Percentiles rank a stretch among this genome's conserved stretches.
Evolutionary conservation across 1,140 invertebrate species (phyloP).

Genomic region (Hestina assimilis): DNA sequence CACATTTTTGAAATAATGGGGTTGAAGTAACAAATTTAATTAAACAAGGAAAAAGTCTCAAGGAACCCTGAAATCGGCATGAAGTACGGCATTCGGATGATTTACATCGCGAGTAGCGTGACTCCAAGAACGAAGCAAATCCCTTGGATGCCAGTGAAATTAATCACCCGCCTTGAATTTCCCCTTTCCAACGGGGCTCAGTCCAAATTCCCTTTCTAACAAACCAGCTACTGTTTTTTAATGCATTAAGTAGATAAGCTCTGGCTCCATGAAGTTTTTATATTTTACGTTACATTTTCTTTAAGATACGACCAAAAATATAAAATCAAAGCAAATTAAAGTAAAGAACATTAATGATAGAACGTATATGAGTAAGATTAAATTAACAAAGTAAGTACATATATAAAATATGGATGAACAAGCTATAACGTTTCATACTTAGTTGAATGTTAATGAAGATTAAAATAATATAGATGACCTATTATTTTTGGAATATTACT

Average conservation of each 20-base stretch:
- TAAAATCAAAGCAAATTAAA: too few relatives aligned
- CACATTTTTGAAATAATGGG: not conserved
- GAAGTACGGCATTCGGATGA: conserved; percentile 46
- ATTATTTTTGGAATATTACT: too few relatives aligned
- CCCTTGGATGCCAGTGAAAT: conserved; percentile 60
- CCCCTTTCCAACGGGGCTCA: conserved; percentile 40
- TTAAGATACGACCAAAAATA: too few relatives aligned
- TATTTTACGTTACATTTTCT: not conserved
- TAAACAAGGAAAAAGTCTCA: conserved; percentile 6
- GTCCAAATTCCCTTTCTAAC: conserved; percentile 46
- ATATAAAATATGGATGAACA: too few relatives aligned
- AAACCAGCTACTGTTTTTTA: conserved; percentile 40
- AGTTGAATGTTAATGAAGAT: too few relatives aligned
- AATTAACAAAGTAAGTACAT: too few relatives aligned
- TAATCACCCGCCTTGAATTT: conserved; percentile 62
- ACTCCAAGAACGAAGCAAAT: conserved; percentile 56
- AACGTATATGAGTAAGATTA: too few relatives aligned
- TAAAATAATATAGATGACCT: too few relatives aligned
- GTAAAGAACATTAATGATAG: too few relatives aligned
- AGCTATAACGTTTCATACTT: too few relatives aligned
- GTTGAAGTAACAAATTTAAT: conserved; percentile 10
- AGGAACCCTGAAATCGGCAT: conserved; percentile 35
- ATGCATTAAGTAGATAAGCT: conserved; percentile 38
- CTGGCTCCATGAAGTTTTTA: conserved; percentile 3
- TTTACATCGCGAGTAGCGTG: conserved; percentile 57